Base-by-base conservation (phyloP, 30 jellyfish, hydroid and myxozoan genomes). In the Hydractinia echinata region DNA sequence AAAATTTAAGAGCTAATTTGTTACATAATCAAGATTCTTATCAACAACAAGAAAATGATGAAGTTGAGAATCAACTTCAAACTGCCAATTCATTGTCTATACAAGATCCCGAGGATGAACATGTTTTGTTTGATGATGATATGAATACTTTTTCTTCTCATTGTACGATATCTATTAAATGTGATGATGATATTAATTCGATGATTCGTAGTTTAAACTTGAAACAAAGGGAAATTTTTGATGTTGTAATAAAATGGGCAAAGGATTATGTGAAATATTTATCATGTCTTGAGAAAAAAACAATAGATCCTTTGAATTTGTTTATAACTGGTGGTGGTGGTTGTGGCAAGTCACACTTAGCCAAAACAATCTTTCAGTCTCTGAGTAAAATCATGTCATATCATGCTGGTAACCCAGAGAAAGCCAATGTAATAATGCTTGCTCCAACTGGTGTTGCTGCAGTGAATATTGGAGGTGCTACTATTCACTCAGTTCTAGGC, bases 311-410 rank as follows among this genome's bases (percentile, higher is more conserved):
- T 55, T 76, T 76, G 83, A 78, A 76, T 8, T 76, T 54, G 39
- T 76, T 76, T 76, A 76, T 54, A 6, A 76, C 84, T 10, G 84
- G 84, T 76, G 84, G 84, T 0, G 84, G 80, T 6, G 84, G 78
- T 9, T 48, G 80, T 51, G 79, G 84, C 10, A 76, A 76, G 54
- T 76, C 78, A 50, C 84, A 76, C 49, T 53, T 76, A 76, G 60
- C 54, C n/a, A 76, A 76, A 21, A 76, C 84, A 30, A 30, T 30
- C 44, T 30, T 30, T 30, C 44, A 30, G 44, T 30, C 44, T 30
- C 44, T 30, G 44, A 30, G 44, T 30, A 30, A 30, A 30, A 30
- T 30, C 44, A 30, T 30, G 44, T 30, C 44, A 30, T 30, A 30
- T 30, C 44, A 30, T 30, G 44, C 44, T 30, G 44, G 44, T 30